phyloP scores from a whole-genome alignment of 2,888 invertebrate genomes.

The Lithodes maja region DNA sequence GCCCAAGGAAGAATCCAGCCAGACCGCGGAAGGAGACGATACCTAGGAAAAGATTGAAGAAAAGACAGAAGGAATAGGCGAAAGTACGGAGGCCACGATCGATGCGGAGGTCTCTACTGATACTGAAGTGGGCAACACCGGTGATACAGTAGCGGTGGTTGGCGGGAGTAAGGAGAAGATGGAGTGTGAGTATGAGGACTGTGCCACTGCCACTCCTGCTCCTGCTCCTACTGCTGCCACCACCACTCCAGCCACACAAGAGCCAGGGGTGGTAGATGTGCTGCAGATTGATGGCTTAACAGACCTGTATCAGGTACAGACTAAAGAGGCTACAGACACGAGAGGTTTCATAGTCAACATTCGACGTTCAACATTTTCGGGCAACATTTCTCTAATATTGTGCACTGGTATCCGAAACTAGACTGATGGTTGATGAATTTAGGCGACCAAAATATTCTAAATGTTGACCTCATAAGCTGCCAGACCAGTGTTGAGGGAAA shows the following conservation, averaged over 20 bases:
- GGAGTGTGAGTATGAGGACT: constrained; percentile 73
- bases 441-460: too few species aligned
- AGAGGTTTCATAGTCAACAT: too few species aligned
- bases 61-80: constrained; percentile 5
- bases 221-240: constrained; percentile 51
- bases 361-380: too few species aligned
- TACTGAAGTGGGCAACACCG: not conserved
- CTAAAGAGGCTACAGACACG: too few species aligned
- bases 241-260: constrained; percentile 8
- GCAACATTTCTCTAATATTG: too few species aligned
- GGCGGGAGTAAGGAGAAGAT: constrained; percentile 53
- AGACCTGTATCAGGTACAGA: constrained; percentile 19
- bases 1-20: constrained; percentile 47
- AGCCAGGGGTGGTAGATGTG: constrained; percentile 19
- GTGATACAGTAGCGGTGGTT: constrained; percentile 36
- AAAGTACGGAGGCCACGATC: not conserved
- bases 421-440: too few species aligned
- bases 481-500: too few species aligned
- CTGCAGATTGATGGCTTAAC: constrained; percentile 48
- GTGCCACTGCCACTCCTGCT: constrained; percentile 48
- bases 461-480: too few species aligned
- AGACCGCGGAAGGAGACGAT: constrained; percentile 5
- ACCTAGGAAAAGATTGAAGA: constrained; percentile 8
- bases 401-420: too few species aligned
- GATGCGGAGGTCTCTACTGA: not conserved